Conservation (phyloP, 2,797 vertebrate species). For the Takifugu rubripes region DNA sequence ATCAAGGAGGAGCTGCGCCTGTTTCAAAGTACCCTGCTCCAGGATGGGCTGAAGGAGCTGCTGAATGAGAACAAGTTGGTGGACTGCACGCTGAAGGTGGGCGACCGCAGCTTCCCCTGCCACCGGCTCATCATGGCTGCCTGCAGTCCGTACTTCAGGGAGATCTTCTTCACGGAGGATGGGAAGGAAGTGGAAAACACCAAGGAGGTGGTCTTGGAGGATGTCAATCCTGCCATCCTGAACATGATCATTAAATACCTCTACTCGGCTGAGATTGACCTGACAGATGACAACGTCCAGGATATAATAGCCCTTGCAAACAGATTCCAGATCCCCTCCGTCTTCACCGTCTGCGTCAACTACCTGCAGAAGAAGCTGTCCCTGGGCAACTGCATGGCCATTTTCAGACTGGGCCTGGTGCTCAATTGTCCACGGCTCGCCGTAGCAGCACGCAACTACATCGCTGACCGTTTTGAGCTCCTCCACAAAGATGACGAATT, state of each 20-base stretch:
- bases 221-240: constrained; percentile 85
- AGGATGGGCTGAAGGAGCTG: constrained; percentile 96
- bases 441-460: constrained; percentile 87
- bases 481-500: constrained; percentile 92
- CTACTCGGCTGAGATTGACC: constrained; percentile 94
- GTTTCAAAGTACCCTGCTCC: constrained; percentile 97
- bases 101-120: constrained; percentile 91
- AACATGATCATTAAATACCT: constrained; percentile 93
- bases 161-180: constrained; percentile 94
- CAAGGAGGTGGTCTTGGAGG: constrained; percentile 89
- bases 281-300: constrained; percentile 93
- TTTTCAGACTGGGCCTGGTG: constrained; percentile 91
- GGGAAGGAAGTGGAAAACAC: constrained; percentile 86
- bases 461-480: constrained; percentile 89
- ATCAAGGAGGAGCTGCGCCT: constrained; percentile 96
- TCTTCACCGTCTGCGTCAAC: constrained; percentile 96
- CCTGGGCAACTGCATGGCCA: constrained; percentile 87
- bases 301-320: constrained; percentile 95
- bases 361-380: constrained; percentile 96
- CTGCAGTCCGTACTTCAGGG: constrained; percentile 98
- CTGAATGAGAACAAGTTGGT: constrained; percentile 98
- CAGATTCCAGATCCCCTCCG: constrained; percentile 96
- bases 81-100: constrained; percentile 95
- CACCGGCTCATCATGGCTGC: constrained; percentile 95
- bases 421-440: constrained; percentile 92